Evolutionary conservation across 2,797 vertebrate genomes (phyloP).

Genomic region (Rhabdomys pumilio): DNA sequence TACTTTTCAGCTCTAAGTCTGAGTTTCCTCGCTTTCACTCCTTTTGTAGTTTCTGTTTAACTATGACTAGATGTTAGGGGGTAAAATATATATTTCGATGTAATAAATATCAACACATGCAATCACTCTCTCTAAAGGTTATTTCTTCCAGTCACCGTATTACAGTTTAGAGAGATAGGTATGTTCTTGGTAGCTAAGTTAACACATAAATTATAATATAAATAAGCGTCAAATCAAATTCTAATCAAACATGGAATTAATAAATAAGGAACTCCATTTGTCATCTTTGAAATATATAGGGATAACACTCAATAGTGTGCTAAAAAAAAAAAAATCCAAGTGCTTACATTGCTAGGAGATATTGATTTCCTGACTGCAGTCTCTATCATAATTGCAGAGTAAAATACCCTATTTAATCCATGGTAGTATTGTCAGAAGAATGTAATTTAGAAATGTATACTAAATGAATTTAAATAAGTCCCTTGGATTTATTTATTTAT

Average conservation of each 20-base stretch:
- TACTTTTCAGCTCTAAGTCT: not conserved
- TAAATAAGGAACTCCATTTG: conserved; percentile 44
- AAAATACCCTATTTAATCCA: conserved; percentile 78
- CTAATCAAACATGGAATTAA: conserved; percentile 39
- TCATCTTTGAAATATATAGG: not conserved
- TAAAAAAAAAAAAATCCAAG: conserved; percentile 71
- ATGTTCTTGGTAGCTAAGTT: not conserved
- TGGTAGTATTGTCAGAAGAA: conserved; percentile 74
- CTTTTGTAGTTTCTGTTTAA: not conserved
- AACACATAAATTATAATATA: conserved; percentile 32
- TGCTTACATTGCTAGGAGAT: not conserved
- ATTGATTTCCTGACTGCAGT: conserved; percentile 71
- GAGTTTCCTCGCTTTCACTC: not conserved
- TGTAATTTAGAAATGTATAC: conserved; percentile 75
- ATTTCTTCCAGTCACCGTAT: not conserved
- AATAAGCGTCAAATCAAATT: conserved; percentile 52
- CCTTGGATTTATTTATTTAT: conserved; percentile 78
- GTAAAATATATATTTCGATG: not conserved
- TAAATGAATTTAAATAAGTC: conserved; percentile 80
- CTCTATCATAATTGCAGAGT: conserved; percentile 68
- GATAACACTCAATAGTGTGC: not conserved
- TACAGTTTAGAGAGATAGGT: not conserved
- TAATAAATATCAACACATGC: not conserved
- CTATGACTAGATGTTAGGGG: not conserved
- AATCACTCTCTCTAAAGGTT: not conserved